These are phyloP conservation scores for Diogma glabrata DNA, from an alignment of 2,888 invertebrate genomes.

Conservation along the genomic window DNA sequence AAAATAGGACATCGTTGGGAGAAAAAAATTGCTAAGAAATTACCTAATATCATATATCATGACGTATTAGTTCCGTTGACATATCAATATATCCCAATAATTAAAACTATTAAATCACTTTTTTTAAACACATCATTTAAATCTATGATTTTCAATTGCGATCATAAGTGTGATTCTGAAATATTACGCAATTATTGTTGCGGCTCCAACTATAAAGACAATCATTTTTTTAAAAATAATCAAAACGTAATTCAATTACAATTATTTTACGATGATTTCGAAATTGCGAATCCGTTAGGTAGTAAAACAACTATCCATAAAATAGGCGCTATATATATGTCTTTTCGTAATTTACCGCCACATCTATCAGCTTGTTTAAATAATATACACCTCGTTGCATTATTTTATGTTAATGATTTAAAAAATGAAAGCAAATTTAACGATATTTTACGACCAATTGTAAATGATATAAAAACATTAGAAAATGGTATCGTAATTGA, in stretches of 20 bases:
- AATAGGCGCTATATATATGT: background rate
- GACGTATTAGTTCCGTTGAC: background rate
- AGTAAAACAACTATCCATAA: background rate
- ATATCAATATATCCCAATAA: background rate
- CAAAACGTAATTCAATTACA: background rate
- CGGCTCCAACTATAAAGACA: background rate
- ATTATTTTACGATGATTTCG: background rate
- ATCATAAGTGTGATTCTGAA: background rate
- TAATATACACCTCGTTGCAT: background rate
- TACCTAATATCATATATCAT: no score
- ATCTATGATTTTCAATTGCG: background rate
- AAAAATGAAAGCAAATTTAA: background rate
- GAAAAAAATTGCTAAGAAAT: no score
- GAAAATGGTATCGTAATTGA: no score
- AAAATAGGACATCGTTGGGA: no score
- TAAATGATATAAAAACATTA: background rate
- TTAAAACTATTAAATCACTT: background rate
- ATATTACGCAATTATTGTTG: background rate
- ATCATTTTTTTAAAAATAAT: background rate
- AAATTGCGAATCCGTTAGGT: background rate
- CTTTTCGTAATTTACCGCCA: background rate
- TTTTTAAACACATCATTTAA: background rate
- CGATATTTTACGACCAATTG: background rate
- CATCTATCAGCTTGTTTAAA: background rate
- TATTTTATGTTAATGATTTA: background rate